Evolutionary conservation across 1,140 invertebrate species (phyloP).

Genomic region (Ostrea edulis): DNA sequence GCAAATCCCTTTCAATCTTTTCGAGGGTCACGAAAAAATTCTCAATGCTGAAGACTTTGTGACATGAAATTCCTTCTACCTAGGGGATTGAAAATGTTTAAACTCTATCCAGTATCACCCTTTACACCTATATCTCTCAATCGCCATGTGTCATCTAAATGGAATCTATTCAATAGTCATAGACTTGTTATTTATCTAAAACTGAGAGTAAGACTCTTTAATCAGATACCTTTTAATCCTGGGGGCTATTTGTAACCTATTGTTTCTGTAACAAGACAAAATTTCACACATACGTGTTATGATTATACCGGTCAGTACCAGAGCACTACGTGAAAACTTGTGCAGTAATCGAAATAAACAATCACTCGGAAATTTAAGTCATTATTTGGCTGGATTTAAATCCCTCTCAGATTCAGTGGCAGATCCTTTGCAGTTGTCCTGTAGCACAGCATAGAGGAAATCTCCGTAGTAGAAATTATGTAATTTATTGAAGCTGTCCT

Average conservation of each 20-base stretch:
- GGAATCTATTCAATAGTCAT: slow-evolving; percentile 20
- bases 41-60: background rate
- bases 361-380: too few relatives aligned
- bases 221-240: background rate
- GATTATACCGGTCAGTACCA: background rate
- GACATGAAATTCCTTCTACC: background rate
- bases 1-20: too few relatives aligned
- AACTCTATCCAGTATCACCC: background rate
- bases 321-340: too few relatives aligned
- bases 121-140: background rate
- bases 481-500: background rate
- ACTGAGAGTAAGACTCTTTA: slow-evolving; percentile 19
- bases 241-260: background rate
- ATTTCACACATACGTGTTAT: slow-evolving; percentile 9
- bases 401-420: background rate
- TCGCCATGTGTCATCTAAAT: background rate
- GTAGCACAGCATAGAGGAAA: background rate
- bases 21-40: background rate
- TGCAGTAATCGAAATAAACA: too few relatives aligned
- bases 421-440: background rate
- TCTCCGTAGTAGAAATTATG: background rate
- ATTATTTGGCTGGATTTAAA: background rate
- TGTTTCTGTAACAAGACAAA: background rate
- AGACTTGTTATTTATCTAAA: slow-evolving; percentile 1
- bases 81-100: background rate